Conservation (phyloP, 2,888 invertebrate species). For the Sycophila texana region DNA sequence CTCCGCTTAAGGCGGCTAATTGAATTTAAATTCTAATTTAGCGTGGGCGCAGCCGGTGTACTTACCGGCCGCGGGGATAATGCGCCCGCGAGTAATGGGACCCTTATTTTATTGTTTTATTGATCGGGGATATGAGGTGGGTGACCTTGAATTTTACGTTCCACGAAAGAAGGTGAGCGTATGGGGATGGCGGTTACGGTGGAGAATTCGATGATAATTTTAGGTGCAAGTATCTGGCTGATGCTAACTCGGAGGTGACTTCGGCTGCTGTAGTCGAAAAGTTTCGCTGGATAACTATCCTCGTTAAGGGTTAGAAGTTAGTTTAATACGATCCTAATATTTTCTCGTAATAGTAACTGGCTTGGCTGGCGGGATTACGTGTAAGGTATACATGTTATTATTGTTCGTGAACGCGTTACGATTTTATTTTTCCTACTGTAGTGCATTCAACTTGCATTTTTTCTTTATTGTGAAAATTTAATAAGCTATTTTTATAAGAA, state of each 20-base stretch:
- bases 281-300: constrained; percentile 1
- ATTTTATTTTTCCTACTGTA: too few relatives aligned
- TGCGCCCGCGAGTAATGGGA: neutral
- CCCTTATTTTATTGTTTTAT: neutral
- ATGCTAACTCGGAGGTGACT: neutral
- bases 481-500: too few relatives aligned
- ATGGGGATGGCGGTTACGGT: neutral
- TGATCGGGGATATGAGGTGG: neutral
- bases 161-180: neutral
- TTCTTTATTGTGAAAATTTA: too few relatives aligned
- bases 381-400: neutral
- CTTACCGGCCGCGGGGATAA: neutral
- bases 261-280: neutral
- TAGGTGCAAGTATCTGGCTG: neutral
- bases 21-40: constrained; percentile 24
- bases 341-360: constrained; percentile 14
- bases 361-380: neutral
- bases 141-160: neutral
- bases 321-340: constrained; percentile 10
- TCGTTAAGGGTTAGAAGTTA: constrained; percentile 25
- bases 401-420: neutral
- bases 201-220: constrained; percentile 25
- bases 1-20: constrained; percentile 15
- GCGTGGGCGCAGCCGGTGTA: neutral
- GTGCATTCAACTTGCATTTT: too few relatives aligned